Evolutionary conservation across 1,140 invertebrate genomes (phyloP).

Genomic region (Drosophila ficusphila): DNA sequence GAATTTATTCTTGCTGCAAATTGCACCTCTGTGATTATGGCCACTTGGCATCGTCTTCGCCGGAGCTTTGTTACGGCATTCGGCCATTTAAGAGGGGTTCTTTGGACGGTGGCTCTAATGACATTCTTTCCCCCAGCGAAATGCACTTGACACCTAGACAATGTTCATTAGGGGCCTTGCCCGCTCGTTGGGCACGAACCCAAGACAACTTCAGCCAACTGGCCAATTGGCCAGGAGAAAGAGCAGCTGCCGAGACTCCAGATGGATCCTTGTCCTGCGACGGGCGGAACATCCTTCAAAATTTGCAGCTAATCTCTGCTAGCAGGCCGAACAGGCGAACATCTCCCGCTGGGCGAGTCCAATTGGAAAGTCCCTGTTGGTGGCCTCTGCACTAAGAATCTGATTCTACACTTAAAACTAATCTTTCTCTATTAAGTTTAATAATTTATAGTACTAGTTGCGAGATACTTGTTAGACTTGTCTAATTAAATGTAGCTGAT

Average conservation of each 20-base stretch:
- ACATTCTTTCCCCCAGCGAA: conserved; percentile 51
- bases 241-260: conserved; percentile 10
- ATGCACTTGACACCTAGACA: conserved; percentile 80
- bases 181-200: conserved; percentile 31
- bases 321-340: conserved; percentile 22
- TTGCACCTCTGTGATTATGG: conserved; percentile 79
- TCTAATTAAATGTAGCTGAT: too few relatives aligned
- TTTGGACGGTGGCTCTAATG: conserved; percentile 45
- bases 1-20: conserved; percentile 69
- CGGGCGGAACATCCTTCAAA: conserved; percentile 45
- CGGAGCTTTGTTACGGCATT: conserved; percentile 52
- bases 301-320: conserved; percentile 52
- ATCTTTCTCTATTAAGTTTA: too few relatives aligned
- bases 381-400: conserved; percentile 10
- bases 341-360: conserved; percentile 29
- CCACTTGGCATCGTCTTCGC: conserved; percentile 60
- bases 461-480: too few relatives aligned
- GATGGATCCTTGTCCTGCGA: not conserved
- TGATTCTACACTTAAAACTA: not conserved
- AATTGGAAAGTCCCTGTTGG: conserved; percentile 27
- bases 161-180: conserved; percentile 62
- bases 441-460: too few relatives aligned
- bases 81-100: conserved; percentile 52
- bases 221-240: conserved; percentile 27
- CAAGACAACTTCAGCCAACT: conserved; percentile 29